Percentiles rank a stretch among this genome's conserved stretches.
These are phyloP conservation scores for Stenotaenia linearis DNA, from an alignment of 2,888 invertebrate species.

Conservation along the genomic window DNA sequence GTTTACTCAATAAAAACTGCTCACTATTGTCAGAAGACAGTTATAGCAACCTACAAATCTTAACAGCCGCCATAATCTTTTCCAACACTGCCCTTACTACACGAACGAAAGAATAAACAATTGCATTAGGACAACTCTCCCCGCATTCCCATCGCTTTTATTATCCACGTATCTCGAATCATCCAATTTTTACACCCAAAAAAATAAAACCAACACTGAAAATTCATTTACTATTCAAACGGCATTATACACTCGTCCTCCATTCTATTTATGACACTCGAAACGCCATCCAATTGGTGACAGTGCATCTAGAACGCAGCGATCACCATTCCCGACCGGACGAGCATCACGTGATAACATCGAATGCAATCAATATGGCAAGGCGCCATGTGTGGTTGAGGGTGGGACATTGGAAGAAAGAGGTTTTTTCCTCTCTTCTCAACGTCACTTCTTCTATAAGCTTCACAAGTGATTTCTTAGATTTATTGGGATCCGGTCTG, in stretches of 20 bases:
- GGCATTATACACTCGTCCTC: too few species aligned
- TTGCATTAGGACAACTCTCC: neutral
- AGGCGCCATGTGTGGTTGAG: neutral
- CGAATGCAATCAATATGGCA: slow-evolving; percentile 17
- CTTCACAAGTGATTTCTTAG: slow-evolving; percentile 30
- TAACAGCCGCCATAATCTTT: neutral
- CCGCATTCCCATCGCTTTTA: neutral
- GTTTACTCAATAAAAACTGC: neutral
- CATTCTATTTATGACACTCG: neutral
- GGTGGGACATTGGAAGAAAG: neutral
- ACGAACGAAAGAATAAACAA: neutral
- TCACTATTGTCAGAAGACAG: neutral
- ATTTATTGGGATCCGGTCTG: slow-evolving; percentile 27
- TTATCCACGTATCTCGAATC: neutral
- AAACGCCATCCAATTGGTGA: neutral
- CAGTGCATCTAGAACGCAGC: neutral
- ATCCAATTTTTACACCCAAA: neutral
- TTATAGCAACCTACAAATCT: neutral
- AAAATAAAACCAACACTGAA: neutral
- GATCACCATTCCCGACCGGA: neutral
- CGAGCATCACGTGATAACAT: neutral
- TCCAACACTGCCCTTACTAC: neutral
- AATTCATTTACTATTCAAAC: neutral
- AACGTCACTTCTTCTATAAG: slow-evolving; percentile 2
- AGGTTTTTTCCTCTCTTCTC: neutral